These are phyloP conservation scores for Aromia moschata DNA, from an alignment of 2,888 invertebrate genomes.

Conservation along the genomic window DNA sequence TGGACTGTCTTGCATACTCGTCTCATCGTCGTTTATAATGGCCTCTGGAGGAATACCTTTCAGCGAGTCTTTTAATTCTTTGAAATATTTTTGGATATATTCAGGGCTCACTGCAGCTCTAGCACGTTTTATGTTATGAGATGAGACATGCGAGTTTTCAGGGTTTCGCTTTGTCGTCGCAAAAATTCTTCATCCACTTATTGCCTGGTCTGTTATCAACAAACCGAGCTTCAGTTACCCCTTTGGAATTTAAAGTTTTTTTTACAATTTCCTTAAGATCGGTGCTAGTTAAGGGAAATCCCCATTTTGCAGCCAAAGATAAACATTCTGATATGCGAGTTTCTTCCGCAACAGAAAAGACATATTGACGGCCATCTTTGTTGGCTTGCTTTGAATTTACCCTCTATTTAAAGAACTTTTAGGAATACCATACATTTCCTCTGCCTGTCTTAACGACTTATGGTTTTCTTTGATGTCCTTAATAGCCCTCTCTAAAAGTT, in stretches of 20 bases:
- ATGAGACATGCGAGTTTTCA: not conserved
- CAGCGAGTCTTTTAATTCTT: conserved; percentile 1
- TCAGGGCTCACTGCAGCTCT: not conserved
- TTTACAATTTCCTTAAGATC: conserved; percentile 1
- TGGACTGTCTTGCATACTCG: conserved; percentile 12
- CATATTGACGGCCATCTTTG: not conserved
- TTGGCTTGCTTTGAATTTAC: not conserved
- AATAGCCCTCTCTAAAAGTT: not conserved
- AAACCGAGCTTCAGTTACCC: not conserved
- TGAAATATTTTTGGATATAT: not conserved
- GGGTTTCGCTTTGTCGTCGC: not conserved
- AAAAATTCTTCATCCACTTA: not conserved
- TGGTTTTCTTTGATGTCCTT: conserved; percentile 1
- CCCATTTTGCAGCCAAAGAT: conserved; percentile 5
- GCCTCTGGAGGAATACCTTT: not conserved
- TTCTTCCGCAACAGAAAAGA: not conserved
- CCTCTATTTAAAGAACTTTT: not conserved
- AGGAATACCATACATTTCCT: not conserved
- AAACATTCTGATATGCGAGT: not conserved
- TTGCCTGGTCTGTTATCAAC: not conserved
- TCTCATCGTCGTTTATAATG: conserved; percentile 18
- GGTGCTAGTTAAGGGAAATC: not conserved
- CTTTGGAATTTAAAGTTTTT: not conserved
- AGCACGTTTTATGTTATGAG: conserved; percentile 2
- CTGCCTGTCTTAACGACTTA: not conserved